phyloP scores from a whole-genome alignment of 2,888 invertebrate genomes.

The Ommatoiulus sabulosus region DNA sequence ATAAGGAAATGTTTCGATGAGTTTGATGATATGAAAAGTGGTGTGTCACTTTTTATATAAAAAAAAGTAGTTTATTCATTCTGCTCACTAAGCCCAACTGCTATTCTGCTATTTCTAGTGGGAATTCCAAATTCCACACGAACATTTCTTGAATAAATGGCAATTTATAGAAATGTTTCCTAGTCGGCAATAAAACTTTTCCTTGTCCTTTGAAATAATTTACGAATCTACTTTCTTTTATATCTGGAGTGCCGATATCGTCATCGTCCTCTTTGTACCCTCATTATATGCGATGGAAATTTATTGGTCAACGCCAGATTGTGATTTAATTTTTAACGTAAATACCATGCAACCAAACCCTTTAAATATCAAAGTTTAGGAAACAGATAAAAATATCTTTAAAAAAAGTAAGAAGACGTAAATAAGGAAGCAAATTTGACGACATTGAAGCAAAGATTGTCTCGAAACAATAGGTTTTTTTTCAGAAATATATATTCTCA shows the following conservation, averaged over 20 bases:
- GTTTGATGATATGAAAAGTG: background rate
- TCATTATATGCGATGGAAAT: background rate
- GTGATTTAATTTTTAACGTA: background rate
- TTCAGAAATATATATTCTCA: too few species aligned
- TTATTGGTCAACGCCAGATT: background rate
- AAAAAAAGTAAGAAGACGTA: background rate
- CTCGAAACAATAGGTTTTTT: too few species aligned
- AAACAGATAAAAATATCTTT: background rate
- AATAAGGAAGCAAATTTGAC: background rate
- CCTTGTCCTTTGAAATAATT: background rate
- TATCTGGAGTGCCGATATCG: background rate
- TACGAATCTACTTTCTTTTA: background rate
- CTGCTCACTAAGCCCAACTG: background rate
- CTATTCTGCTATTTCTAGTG: background rate
- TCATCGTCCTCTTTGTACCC: background rate
- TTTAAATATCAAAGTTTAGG: background rate
- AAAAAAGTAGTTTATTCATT: background rate
- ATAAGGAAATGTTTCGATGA: background rate
- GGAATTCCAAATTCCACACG: background rate
- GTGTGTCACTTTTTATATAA: background rate
- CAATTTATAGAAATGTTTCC: background rate
- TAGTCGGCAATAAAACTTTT: background rate
- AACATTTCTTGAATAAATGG: background rate
- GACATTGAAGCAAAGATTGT: too few species aligned
- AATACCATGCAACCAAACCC: background rate